A percentile compares a stretch with the other conserved stretches of the same genome.
These are phyloP conservation scores for Alces alces DNA, from an alignment of 2,113 vertebrate species.

Conservation along the genomic window DNA sequence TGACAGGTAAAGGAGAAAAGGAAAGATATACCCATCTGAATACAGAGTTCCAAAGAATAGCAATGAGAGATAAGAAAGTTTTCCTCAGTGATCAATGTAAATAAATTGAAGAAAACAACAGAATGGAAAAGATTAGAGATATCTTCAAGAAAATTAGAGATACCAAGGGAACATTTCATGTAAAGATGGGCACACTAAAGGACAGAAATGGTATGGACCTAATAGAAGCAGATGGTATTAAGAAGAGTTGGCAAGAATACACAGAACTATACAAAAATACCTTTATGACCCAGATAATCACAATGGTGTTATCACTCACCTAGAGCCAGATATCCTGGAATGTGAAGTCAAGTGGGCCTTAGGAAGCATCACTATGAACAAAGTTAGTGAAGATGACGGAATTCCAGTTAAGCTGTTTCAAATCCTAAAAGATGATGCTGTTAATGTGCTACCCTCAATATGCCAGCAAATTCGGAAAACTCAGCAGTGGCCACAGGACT, in stretches of 20 bases:
- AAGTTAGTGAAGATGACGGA: neutral
- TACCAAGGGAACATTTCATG: neutral
- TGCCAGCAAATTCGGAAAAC: neutral
- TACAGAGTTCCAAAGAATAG: neutral
- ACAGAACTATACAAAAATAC: neutral
- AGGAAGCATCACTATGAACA: neutral
- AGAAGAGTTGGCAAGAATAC: neutral
- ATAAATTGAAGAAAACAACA: neutral
- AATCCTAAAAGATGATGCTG: neutral
- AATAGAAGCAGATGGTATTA: neutral
- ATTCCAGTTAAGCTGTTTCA: neutral
- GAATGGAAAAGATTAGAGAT: neutral
- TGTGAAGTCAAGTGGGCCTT: neutral
- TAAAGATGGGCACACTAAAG: neutral
- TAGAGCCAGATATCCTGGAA: neutral
- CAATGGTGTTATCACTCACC: neutral
- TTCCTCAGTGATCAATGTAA: neutral
- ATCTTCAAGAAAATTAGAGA: neutral
- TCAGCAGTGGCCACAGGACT: neutral
- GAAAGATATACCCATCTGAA: neutral
- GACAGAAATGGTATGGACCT: neutral
- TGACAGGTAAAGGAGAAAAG: neutral
- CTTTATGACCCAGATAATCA: neutral
- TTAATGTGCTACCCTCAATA: neutral
- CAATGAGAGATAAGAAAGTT: neutral